Conservation (phyloP, 1,140 invertebrate species). For the Pararge aegeria region DNA sequence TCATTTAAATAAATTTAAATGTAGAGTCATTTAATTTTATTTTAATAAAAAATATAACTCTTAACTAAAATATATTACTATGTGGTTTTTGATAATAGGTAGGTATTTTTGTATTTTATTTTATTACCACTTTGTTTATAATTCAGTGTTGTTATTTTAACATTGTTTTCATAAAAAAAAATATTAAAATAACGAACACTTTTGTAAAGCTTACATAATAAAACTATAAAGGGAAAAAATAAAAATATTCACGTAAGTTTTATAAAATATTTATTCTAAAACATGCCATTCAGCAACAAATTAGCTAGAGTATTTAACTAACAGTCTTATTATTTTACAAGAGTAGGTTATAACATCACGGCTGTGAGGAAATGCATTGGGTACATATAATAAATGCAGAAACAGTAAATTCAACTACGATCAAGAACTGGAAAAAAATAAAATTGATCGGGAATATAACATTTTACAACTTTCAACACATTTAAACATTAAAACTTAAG, state of each 20-base stretch:
- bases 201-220: too few relatives aligned
- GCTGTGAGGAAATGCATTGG: conserved; percentile 61
- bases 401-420: conserved; percentile 35
- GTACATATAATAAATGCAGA: conserved; percentile 59
- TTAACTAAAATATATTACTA: too few relatives aligned
- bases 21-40: too few relatives aligned
- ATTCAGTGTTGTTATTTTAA: too few relatives aligned
- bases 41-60: too few relatives aligned
- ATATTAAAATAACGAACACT: too few relatives aligned
- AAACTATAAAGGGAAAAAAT: not conserved
- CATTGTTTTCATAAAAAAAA: too few relatives aligned
- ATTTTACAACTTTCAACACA: conserved; percentile 14
- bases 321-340: conserved; percentile 77
- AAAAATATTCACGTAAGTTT: conserved; percentile 22
- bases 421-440: conserved; percentile 22
- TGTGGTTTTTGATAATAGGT: too few relatives aligned
- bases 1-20: too few relatives aligned
- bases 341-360: conserved; percentile 64
- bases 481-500: conserved; percentile 3
- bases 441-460: conserved; percentile 28
- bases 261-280: conserved; percentile 62
- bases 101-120: too few relatives aligned
- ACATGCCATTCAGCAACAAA: conserved; percentile 56
- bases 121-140: too few relatives aligned
- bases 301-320: conserved; percentile 74